Conservation (phyloP, 2,113 vertebrate species). For the Nesoenas mayeri region DNA sequence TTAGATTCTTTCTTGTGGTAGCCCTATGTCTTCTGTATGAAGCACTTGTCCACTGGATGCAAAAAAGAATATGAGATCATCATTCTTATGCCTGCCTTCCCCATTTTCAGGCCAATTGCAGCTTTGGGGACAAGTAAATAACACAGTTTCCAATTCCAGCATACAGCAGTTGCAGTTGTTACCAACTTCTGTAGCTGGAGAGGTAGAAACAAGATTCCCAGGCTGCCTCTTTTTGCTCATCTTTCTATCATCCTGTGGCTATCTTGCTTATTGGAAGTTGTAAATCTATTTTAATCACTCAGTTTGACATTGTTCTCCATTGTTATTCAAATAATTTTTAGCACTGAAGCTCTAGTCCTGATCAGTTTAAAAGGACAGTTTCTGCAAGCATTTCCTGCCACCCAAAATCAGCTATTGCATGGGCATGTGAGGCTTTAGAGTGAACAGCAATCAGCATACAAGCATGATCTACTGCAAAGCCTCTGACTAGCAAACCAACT, state of each 20-base stretch:
- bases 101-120: not conserved
- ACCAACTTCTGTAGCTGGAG: not conserved
- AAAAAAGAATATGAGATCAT: not conserved
- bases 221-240: not conserved
- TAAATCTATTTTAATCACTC: not conserved
- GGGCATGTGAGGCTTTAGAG: not conserved
- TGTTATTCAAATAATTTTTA: not conserved
- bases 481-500: not conserved
- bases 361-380: not conserved
- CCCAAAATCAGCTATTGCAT: not conserved
- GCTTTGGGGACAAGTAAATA: not conserved
- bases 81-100: not conserved
- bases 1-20: not conserved
- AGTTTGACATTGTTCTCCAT: not conserved
- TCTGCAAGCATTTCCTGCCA: not conserved
- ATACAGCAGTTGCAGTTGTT: rapidly evolving
- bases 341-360: not conserved
- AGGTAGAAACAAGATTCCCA: not conserved
- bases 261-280: not conserved
- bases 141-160: not conserved
- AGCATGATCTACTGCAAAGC: not conserved
- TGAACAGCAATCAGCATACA: not conserved
- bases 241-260: not conserved
- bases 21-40: not conserved
- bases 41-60: not conserved